phyloP scores from a whole-genome alignment of 2,797 vertebrate species.

The Orientallactaga sibirica region DNA sequence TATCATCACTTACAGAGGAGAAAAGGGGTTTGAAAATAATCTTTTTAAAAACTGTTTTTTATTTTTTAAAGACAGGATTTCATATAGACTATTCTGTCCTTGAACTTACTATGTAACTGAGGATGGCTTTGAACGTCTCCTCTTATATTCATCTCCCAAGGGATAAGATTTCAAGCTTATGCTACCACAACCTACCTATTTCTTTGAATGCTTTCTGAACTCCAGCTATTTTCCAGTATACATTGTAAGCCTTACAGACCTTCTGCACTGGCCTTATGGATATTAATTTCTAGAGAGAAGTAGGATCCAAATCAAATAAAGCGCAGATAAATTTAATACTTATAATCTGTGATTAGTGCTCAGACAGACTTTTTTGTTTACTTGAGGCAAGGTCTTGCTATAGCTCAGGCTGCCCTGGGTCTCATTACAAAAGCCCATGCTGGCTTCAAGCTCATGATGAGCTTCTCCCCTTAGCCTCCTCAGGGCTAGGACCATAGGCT shows the following conservation, averaged over 20 bases:
- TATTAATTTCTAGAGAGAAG: slow-evolving; percentile 10
- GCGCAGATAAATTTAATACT: neutral
- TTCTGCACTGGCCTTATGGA: neutral
- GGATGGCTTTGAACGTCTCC: neutral
- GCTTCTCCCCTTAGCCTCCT: no score
- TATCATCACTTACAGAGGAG: neutral
- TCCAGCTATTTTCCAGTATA: slow-evolving; percentile 6
- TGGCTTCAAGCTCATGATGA: no score
- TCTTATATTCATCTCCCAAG: neutral
- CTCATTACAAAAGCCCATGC: no score
- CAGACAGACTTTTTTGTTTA: neutral
- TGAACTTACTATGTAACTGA: neutral
- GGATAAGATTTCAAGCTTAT: neutral
- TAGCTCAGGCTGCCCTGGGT: no score
- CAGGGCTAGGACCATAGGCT: no score
- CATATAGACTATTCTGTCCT: neutral
- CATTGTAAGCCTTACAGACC: neutral
- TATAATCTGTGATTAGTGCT: neutral
- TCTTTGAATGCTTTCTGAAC: neutral
- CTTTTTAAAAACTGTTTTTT: no score
- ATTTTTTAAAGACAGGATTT: no score
- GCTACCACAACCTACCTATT: neutral
- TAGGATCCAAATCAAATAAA: neutral
- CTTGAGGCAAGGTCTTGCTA: no score
- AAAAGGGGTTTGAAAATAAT: neutral